A percentile compares a stretch with the other conserved stretches of the same genome.
Evolutionary conservation across 2,888 invertebrate genomes (phyloP).

Genomic region (Melanostoma mellinum): DNA sequence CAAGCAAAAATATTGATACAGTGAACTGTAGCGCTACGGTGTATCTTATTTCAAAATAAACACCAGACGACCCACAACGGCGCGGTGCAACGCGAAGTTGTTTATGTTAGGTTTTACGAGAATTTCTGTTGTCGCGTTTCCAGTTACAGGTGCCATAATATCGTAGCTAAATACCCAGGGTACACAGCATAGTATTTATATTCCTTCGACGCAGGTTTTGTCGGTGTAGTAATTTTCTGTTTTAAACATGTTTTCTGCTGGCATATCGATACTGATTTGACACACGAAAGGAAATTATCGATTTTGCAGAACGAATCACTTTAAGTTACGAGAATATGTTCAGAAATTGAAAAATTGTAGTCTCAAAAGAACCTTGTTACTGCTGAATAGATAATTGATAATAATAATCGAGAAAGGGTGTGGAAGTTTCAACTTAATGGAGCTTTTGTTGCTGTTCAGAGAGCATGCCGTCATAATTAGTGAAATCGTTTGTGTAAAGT

Average conservation of each 20-base stretch:
- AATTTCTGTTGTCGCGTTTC: constrained; percentile 12
- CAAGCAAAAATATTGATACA: constrained; percentile 25
- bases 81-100: too few species aligned
- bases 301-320: constrained; percentile 26
- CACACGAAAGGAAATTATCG: constrained; percentile 60
- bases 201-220: constrained; percentile 3
- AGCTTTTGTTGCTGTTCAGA: background rate
- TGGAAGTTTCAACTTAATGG: constrained; percentile 11
- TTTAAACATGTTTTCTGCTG: background rate
- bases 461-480: too few species aligned
- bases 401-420: constrained; percentile 4
- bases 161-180: constrained; percentile 33
- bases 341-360: background rate
- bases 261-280: constrained; percentile 51
- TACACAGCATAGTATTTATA: background rate
- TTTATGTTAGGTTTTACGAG: too few species aligned
- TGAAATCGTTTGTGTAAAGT: too few species aligned
- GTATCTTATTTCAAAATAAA: constrained; percentile 62
- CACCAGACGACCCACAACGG: constrained; percentile 1
- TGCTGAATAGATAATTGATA: constrained; percentile 8
- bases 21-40: constrained; percentile 18
- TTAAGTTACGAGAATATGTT: background rate
- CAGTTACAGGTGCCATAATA: constrained; percentile 49
- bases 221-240: constrained; percentile 1
- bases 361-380: background rate